Conservation (phyloP, 2,888 invertebrate species). For the Chesias legatella region DNA sequence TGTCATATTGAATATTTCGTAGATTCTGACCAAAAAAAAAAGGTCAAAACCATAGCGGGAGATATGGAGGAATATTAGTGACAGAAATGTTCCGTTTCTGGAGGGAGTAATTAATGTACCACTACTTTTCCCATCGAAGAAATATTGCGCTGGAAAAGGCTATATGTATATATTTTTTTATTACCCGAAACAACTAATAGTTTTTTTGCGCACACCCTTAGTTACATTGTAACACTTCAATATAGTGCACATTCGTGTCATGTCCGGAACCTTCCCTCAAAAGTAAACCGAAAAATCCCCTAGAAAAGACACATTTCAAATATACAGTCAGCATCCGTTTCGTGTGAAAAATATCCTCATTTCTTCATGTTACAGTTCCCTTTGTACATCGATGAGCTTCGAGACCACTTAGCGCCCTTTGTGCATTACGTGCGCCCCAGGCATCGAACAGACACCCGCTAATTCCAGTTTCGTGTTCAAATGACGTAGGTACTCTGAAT, state of each 20-base stretch:
- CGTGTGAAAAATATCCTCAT: constrained; percentile 28
- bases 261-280: constrained; percentile 3
- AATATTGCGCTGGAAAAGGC: too few relatives aligned
- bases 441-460: constrained; percentile 33
- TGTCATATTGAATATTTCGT: too few relatives aligned
- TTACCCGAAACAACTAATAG: too few relatives aligned
- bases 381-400: constrained; percentile 56
- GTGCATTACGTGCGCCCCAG: constrained; percentile 55
- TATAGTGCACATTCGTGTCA: constrained; percentile 2
- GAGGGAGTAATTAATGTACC: too few relatives aligned
- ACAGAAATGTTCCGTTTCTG: too few relatives aligned
- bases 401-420: constrained; percentile 61
- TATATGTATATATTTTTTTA: too few relatives aligned
- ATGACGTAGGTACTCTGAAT: constrained; percentile 22
- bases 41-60: too few relatives aligned
- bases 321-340: constrained; percentile 19
- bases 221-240: too few relatives aligned
- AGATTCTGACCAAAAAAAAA: too few relatives aligned
- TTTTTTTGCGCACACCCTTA: too few relatives aligned
- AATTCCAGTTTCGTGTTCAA: constrained; percentile 28
- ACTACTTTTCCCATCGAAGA: too few relatives aligned
- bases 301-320: constrained; percentile 17
- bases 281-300: constrained; percentile 10
- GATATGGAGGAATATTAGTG: too few relatives aligned
- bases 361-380: constrained; percentile 35